Conservation (phyloP, 2,888 invertebrate genomes). For the Mallateleia sp. region DNA sequence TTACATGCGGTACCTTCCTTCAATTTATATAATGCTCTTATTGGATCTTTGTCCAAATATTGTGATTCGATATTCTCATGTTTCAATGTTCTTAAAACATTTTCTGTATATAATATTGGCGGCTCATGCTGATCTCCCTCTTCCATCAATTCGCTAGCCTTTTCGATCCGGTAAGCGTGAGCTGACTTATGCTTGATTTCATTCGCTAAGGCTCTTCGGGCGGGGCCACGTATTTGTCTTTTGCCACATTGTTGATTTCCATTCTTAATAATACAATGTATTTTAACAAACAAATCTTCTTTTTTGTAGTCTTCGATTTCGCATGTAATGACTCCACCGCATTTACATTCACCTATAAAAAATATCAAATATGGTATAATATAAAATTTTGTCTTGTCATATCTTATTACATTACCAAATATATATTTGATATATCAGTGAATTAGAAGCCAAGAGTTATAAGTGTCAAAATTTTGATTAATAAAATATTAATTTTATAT, state of each 20-base stretch:
- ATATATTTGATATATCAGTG: too few species aligned
- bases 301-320: conserved; percentile 13
- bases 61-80: background rate
- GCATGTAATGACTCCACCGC: conserved; percentile 22
- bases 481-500: too few species aligned
- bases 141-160: conserved; percentile 41
- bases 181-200: conserved; percentile 3
- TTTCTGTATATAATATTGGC: conserved; percentile 22
- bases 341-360: too few species aligned
- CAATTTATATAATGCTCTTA: conserved; percentile 27
- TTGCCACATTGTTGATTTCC: conserved; percentile 47
- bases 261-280: conserved; percentile 10
- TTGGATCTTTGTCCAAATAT: conserved; percentile 40
- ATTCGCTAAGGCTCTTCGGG: background rate
- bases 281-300: conserved; percentile 29
- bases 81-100: conserved; percentile 31
- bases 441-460: too few species aligned
- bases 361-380: too few species aligned
- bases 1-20: conserved; percentile 30
- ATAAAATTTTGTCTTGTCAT: too few species aligned
- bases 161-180: background rate
- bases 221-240: conserved; percentile 29
- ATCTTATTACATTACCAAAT: too few species aligned
- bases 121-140: conserved; percentile 25
- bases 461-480: too few species aligned